These are phyloP conservation scores for Nycticebus coucang DNA, from an alignment of 2,113 vertebrate genomes.

Conservation along the genomic window DNA sequence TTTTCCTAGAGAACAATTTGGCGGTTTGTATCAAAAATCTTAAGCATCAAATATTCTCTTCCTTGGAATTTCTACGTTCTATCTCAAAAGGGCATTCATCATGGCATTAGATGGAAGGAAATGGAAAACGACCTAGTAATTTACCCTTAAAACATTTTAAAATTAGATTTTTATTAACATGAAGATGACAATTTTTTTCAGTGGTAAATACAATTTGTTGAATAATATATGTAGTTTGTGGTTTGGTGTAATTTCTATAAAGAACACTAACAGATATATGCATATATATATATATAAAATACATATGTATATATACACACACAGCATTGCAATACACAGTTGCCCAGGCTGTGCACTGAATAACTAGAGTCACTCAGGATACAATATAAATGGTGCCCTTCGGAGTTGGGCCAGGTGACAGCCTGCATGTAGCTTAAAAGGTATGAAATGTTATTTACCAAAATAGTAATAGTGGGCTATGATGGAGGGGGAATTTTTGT, in stretches of 20 bases:
- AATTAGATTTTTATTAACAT: background rate
- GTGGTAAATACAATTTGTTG: background rate
- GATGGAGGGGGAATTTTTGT: background rate
- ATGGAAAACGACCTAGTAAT: background rate
- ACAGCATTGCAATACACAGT: background rate
- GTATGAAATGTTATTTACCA: background rate
- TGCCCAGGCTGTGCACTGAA: background rate
- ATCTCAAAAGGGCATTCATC: background rate
- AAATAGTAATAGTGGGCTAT: background rate
- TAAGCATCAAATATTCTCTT: background rate
- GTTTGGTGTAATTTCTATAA: background rate
- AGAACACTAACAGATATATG: background rate
- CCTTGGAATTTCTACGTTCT: background rate
- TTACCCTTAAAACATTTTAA: background rate
- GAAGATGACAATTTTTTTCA: background rate
- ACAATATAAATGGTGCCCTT: accelerated
- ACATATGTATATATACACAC: background rate
- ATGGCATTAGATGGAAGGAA: background rate
- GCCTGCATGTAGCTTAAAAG: background rate
- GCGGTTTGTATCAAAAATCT: background rate
- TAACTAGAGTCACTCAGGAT: background rate
- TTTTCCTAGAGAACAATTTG: background rate
- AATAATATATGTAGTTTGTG: background rate
- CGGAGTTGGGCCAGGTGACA: accelerated
- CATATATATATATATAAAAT: background rate